A percentile compares a stretch with the other conserved stretches of the same genome.
phyloP scores from a whole-genome alignment of 2,797 vertebrate genomes.

The Myripristis murdjan region DNA sequence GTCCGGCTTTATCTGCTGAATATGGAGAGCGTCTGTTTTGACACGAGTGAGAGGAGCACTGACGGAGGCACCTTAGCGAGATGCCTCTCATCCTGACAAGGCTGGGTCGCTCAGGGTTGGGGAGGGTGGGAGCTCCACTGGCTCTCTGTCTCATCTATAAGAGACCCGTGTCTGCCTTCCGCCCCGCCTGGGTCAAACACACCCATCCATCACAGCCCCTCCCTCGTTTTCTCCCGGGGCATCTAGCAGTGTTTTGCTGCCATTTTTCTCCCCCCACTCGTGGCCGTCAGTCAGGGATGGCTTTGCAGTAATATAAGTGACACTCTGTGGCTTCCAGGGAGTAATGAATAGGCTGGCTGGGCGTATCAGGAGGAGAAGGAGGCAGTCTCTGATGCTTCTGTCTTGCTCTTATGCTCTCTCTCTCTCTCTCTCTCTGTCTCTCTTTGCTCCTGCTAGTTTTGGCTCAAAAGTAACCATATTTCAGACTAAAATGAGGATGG shows the following conservation, averaged over 20 bases:
- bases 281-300: constrained; percentile 76
- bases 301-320: constrained; percentile 82
- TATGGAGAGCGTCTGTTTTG: constrained; percentile 85
- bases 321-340: constrained; percentile 74
- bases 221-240: constrained; percentile 67
- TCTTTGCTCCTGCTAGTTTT: constrained; percentile 26
- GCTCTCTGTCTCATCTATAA: constrained; percentile 84
- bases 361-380: constrained; percentile 74
- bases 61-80: constrained; percentile 86
- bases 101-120: constrained; percentile 73
- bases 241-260: constrained; percentile 77
- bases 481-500: constrained; percentile 30
- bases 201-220: constrained; percentile 85
- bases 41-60: constrained; percentile 82
- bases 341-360: constrained; percentile 78
- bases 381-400: constrained; percentile 46
- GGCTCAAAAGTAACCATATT: constrained; percentile 38
- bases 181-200: constrained; percentile 85
- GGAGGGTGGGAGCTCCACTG: constrained; percentile 74
- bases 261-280: constrained; percentile 78
- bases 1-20: constrained; percentile 80
- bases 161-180: constrained; percentile 80
- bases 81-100: constrained; percentile 88
- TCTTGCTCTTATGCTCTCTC: constrained; percentile 15
- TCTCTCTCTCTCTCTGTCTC: constrained; percentile 3